Percentiles rank a stretch among this genome's conserved stretches.
phyloP scores from a whole-genome alignment of 2,888 invertebrate species.

The Euzetes globulus region DNA sequence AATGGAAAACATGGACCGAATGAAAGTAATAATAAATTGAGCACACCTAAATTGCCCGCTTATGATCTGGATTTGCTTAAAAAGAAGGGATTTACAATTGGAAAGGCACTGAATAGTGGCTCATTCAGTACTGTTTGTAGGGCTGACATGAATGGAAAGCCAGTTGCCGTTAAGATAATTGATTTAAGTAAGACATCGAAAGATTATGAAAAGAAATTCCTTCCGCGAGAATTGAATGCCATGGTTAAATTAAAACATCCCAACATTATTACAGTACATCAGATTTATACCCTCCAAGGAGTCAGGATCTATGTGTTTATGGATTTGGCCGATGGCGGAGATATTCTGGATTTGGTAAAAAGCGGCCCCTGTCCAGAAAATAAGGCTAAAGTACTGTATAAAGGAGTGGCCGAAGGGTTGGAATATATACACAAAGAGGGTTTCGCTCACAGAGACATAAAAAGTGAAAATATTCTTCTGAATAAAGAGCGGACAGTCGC shows the following conservation, averaged over 20 bases:
- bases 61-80: conserved; percentile 20
- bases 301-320: conserved; percentile 56
- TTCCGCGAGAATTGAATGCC: conserved; percentile 58
- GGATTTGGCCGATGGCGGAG: conserved; percentile 57
- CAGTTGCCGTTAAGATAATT: conserved; percentile 62
- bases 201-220: conserved; percentile 58
- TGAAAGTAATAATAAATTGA: too few relatives aligned
- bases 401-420: conserved; percentile 53
- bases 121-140: conserved; percentile 28
- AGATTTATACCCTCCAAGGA: conserved; percentile 50
- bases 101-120: conserved; percentile 28
- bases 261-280: conserved; percentile 55
- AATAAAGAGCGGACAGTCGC: conserved; percentile 40
- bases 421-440: conserved; percentile 53
- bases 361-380: conserved; percentile 55
- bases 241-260: conserved; percentile 53
- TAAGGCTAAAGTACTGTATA: conserved; percentile 49
- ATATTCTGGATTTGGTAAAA: conserved; percentile 57
- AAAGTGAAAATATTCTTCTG: conserved; percentile 32
- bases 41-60: neutral
- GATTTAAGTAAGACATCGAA: conserved; percentile 55
- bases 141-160: conserved; percentile 39
- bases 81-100: conserved; percentile 30
- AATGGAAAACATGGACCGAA: too few relatives aligned
- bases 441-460: conserved; percentile 11